Percentiles rank a stretch among this genome's conserved stretches.
Evolutionary conservation across 2,888 invertebrate species (phyloP).

Genomic region (Hemithea aestivaria): DNA sequence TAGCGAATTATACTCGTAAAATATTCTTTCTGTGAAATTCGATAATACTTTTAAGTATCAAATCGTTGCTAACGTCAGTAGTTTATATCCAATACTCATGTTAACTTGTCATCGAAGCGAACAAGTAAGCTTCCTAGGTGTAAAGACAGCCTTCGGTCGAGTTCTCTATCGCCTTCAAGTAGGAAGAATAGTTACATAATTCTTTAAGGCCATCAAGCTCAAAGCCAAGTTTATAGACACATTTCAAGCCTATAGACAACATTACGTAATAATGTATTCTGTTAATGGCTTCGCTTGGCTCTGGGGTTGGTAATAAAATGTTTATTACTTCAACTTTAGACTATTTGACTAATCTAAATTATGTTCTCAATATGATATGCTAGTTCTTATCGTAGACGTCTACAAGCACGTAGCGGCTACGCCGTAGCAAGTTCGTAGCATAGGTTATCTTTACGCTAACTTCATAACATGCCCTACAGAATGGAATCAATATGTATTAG

Average conservation of each 20-base stretch:
- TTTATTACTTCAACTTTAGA: conserved; percentile 4
- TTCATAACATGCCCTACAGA: conserved; percentile 1
- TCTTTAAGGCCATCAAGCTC: conserved; percentile 12
- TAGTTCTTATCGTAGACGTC: conserved; percentile 11
- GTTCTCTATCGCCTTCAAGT: background rate
- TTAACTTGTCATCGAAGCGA: too few species aligned
- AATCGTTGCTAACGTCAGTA: too few species aligned
- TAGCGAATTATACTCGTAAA: too few species aligned
- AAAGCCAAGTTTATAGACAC: conserved; percentile 12
- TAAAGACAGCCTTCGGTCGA: too few species aligned
- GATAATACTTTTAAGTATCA: too few species aligned
- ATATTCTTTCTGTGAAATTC: too few species aligned
- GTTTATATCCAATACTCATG: too few species aligned
- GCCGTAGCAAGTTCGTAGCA: conserved; percentile 9
- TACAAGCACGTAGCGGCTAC: conserved; percentile 9
- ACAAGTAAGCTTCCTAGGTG: too few species aligned
- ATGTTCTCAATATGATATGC: too few species aligned
- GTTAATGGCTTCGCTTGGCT: conserved; percentile 5
- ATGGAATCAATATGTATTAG: conserved; percentile 10
- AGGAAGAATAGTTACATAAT: conserved; percentile 15
- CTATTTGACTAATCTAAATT: too few species aligned
- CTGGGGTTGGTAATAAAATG: conserved; percentile 5
- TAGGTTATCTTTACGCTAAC: conserved; percentile 5
- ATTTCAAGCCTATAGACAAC: conserved; percentile 10
- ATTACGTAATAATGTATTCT: conserved; percentile 16